Conservation (phyloP, 1,140 invertebrate genomes). For the Saccostrea cuccullata region DNA sequence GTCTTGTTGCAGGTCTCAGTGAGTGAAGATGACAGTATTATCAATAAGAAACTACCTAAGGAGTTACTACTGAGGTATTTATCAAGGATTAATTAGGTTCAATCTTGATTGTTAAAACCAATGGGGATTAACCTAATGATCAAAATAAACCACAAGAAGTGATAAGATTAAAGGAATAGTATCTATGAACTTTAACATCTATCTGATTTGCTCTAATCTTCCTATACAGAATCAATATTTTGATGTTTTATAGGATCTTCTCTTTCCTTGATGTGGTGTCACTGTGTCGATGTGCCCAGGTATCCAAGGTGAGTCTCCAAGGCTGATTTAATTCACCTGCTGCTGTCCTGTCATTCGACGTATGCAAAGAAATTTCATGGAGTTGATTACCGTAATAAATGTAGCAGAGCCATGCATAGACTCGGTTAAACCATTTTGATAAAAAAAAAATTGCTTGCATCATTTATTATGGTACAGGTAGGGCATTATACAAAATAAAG, state of each 20-base stretch:
- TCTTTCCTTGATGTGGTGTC: slow-evolving; percentile 99
- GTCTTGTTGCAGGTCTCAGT: slow-evolving; percentile 10
- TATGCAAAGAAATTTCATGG: not conserved
- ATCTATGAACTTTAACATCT: too few relatives aligned
- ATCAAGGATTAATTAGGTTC: not conserved
- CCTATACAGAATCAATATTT: not conserved
- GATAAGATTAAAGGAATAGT: too few relatives aligned
- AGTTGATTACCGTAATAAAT: too few relatives aligned
- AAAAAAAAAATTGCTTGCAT: too few relatives aligned
- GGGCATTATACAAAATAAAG: too few relatives aligned
- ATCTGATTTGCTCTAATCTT: too few relatives aligned
- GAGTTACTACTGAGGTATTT: not conserved
- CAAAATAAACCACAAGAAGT: too few relatives aligned
- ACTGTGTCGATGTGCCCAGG: slow-evolving; percentile 97
- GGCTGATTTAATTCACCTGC: not conserved
- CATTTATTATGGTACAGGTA: too few relatives aligned
- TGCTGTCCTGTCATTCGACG: not conserved
- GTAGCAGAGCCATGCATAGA: too few relatives aligned
- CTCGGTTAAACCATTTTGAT: too few relatives aligned
- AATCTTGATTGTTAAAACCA: not conserved
- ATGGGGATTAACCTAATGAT: too few relatives aligned
- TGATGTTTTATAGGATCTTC: slow-evolving; percentile 86
- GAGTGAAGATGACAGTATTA: slow-evolving; percentile 23
- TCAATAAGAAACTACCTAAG: slow-evolving; percentile 20
- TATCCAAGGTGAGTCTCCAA: slow-evolving; percentile 83